phyloP scores from a whole-genome alignment of 2,888 invertebrate species.

The Hypomecis punctinalis region DNA sequence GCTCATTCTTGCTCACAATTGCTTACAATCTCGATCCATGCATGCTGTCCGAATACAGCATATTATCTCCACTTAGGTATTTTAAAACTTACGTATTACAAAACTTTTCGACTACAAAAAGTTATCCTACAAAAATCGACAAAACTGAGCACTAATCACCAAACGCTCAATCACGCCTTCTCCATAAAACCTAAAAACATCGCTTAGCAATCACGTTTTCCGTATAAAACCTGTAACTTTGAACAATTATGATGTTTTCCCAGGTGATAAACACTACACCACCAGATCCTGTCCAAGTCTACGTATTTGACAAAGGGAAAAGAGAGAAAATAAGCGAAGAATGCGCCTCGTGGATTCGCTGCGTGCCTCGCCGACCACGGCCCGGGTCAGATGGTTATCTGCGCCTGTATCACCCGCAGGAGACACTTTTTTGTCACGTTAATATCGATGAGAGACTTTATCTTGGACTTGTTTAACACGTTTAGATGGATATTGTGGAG shows the following conservation, averaged over 20 bases:
- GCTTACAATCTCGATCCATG: too few relatives aligned
- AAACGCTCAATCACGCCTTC: too few relatives aligned
- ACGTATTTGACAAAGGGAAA: conserved; percentile 28
- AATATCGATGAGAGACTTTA: conserved; percentile 75
- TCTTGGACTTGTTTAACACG: conserved; percentile 58
- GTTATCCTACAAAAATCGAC: too few relatives aligned
- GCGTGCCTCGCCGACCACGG: conserved; percentile 72
- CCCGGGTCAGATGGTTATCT: conserved; percentile 82
- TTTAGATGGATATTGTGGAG: conserved; percentile 48
- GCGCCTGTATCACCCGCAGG: conserved; percentile 82
- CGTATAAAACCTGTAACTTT: neutral
- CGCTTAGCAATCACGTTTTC: too few relatives aligned
- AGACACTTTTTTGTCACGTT: conserved; percentile 82
- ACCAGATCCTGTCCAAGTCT: neutral
- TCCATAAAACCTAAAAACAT: too few relatives aligned
- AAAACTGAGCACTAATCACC: too few relatives aligned
- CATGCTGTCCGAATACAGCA: too few relatives aligned
- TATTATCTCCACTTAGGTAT: too few relatives aligned
- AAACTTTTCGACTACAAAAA: too few relatives aligned
- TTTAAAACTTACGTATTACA: too few relatives aligned
- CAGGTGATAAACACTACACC: neutral
- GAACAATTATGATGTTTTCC: neutral
- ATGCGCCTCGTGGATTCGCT: conserved; percentile 79
- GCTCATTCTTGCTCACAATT: too few relatives aligned
- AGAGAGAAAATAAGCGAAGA: conserved; percentile 67